Conservation (phyloP, 2,113 vertebrate genomes). For the Papio anubis region DNA sequence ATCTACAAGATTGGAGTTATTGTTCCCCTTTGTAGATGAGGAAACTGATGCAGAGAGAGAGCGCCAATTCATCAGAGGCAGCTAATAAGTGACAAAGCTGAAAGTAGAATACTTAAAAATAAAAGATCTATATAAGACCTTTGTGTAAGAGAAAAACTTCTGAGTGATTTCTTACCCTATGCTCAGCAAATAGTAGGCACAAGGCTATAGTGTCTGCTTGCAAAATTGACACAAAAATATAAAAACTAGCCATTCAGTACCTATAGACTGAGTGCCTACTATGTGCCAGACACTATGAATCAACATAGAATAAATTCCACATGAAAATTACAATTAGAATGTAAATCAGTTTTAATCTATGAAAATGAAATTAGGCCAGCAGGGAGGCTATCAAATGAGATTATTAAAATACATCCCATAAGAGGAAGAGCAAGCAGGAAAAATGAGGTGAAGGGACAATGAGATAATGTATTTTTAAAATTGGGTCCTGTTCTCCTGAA, state of each 20-base stretch:
- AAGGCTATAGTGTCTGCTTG: neutral
- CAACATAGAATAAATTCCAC: slow-evolving; percentile 45
- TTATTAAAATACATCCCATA: slow-evolving; percentile 71
- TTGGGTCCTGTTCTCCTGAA: slow-evolving; percentile 63
- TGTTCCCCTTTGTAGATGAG: neutral
- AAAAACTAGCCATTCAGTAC: neutral
- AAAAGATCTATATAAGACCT: neutral
- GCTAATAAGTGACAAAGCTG: neutral
- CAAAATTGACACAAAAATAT: neutral
- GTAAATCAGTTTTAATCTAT: slow-evolving; percentile 72
- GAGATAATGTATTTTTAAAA: slow-evolving; percentile 74
- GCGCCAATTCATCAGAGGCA: neutral
- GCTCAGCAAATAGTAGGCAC: neutral
- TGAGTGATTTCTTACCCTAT: too few relatives aligned
- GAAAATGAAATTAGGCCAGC: slow-evolving; percentile 77
- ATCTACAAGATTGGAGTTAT: neutral
- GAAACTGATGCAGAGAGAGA: neutral
- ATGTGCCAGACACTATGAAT: slow-evolving; percentile 24
- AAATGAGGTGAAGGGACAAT: slow-evolving; percentile 57
- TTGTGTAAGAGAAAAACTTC: neutral
- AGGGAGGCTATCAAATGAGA: slow-evolving; percentile 68
- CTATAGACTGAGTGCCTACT: slow-evolving; percentile 58
- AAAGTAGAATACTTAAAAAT: neutral
- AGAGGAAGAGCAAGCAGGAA: slow-evolving; percentile 60
- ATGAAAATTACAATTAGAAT: slow-evolving; percentile 63